phyloP scores from a whole-genome alignment of 2,888 invertebrate species.

The Hypselothyrea guttata region DNA sequence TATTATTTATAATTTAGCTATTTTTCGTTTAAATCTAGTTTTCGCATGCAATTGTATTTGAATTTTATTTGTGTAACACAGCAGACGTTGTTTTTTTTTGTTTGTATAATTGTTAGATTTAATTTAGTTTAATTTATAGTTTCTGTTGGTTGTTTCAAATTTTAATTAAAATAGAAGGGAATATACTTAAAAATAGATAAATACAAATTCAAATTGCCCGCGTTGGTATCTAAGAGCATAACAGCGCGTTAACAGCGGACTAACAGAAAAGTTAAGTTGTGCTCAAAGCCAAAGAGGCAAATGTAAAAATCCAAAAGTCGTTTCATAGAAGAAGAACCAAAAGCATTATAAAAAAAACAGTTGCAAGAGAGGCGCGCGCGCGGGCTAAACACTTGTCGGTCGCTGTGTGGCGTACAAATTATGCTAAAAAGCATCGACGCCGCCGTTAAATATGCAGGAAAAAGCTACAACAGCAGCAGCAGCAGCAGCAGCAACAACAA shows the following conservation, averaged over 20 bases:
- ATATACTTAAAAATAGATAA: neutral
- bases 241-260: constrained; percentile 16
- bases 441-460: constrained; percentile 52
- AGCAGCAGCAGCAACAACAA: constrained; percentile 18
- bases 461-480: constrained; percentile 28
- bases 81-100: no score
- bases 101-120: no score
- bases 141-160: no score
- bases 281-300: constrained; percentile 17
- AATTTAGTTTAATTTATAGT: no score
- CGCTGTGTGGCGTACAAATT: constrained; percentile 63
- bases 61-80: no score
- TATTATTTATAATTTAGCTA: no score
- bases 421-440: constrained; percentile 65
- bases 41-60: no score
- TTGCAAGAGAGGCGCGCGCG: constrained; percentile 52
- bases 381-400: constrained; percentile 44
- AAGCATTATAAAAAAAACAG: no score
- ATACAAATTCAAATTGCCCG: neutral
- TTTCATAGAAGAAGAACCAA: no score
- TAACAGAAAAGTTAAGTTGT: constrained; percentile 18
- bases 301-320: constrained; percentile 37
- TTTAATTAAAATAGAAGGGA: neutral
- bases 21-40: no score
- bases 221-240: constrained; percentile 1